Percentiles rank a stretch among this genome's conserved stretches.
phyloP scores from a whole-genome alignment of 2,797 vertebrate species.

The Delichon dasypus region DNA sequence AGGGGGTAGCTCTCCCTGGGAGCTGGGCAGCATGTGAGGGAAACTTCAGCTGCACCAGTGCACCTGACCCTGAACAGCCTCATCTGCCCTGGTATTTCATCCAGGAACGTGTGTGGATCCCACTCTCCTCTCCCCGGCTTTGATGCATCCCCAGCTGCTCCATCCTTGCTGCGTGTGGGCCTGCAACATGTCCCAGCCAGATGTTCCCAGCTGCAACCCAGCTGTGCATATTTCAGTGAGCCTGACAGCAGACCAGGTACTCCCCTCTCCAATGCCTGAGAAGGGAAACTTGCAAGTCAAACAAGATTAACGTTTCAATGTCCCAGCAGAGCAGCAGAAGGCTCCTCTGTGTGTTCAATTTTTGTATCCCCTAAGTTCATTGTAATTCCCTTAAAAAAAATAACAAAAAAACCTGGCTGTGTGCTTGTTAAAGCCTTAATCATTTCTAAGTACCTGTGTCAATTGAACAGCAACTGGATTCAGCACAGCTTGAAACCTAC shows the following conservation, averaged over 20 bases:
- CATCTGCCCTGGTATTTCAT: neutral
- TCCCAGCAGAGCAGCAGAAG: neutral
- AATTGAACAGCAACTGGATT: neutral
- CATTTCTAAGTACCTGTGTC: neutral
- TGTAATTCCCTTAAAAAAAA: neutral
- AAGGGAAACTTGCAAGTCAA: no score
- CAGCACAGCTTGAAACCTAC: neutral
- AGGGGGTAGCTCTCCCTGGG: neutral
- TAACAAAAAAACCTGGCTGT: no score
- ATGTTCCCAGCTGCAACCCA: neutral
- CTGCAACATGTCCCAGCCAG: neutral
- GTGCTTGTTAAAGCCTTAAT: neutral
- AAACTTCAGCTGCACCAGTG: neutral
- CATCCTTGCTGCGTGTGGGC: accelerated
- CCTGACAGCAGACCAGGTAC: neutral
- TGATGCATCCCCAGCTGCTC: neutral
- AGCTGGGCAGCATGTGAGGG: neutral
- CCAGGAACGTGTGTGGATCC: accelerated
- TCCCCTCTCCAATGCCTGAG: neutral
- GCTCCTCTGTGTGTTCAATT: neutral
- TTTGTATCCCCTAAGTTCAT: neutral
- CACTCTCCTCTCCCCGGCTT: neutral
- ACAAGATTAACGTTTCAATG: accelerated
- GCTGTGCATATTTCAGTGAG: neutral
- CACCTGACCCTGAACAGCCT: neutral